Evolutionary conservation across 1,140 invertebrate species (phyloP).

Genomic region (Pachypeltis micranthus): DNA sequence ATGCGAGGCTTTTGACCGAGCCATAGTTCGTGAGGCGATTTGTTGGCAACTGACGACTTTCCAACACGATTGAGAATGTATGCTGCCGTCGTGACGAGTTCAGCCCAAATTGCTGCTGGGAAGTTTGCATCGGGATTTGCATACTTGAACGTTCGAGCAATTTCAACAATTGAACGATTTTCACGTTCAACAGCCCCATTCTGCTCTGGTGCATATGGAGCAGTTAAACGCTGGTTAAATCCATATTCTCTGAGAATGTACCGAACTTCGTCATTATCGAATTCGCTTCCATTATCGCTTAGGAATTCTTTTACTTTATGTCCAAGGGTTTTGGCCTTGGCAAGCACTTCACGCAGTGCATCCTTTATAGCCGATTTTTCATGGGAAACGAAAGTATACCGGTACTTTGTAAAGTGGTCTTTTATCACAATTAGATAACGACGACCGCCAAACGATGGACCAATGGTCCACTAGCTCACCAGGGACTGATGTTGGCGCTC

Average conservation of each 20-base stretch:
- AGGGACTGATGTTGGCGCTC: no score
- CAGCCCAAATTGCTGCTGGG: conserved; percentile 14
- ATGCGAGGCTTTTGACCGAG: not conserved
- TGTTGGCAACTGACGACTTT: not conserved
- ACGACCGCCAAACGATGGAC: no score
- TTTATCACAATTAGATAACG: no score
- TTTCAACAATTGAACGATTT: conserved; percentile 14
- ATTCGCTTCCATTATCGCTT: conserved; percentile 6
- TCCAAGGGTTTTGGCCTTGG: not conserved
- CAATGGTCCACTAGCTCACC: no score
- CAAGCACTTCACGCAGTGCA: not conserved
- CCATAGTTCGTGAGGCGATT: not conserved
- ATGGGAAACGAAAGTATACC: no score
- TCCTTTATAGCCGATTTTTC: not conserved
- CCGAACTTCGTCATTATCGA: not conserved
- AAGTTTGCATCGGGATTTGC: conserved; percentile 10
- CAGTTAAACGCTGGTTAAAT: not conserved
- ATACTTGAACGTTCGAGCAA: conserved; percentile 18
- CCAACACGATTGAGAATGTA: conserved; percentile 13
- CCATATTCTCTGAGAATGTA: not conserved
- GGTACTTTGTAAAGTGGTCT: no score
- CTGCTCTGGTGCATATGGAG: not conserved
- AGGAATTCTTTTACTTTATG: not conserved
- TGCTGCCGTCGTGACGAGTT: conserved; percentile 1
- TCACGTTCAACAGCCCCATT: not conserved